phyloP scores from a whole-genome alignment of 1,140 invertebrate species.

The Episyrphus balteatus region DNA sequence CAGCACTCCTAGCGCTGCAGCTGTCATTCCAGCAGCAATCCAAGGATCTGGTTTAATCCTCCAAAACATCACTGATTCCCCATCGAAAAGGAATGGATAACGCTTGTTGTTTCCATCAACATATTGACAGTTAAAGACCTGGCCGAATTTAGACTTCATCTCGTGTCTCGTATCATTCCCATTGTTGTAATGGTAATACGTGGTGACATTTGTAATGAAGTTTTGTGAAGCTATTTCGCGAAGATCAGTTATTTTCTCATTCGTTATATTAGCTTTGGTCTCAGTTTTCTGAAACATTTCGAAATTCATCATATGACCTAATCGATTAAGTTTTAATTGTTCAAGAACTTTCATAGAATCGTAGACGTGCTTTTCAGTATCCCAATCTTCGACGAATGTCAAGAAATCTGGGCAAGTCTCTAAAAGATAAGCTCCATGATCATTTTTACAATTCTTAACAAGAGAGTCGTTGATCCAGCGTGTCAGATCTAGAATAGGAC shows the following conservation, averaged over 20 bases:
- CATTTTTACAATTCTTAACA: constrained; percentile 25
- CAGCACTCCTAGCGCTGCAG: constrained; percentile 38
- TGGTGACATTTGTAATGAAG: constrained; percentile 29
- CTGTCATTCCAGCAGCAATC: constrained; percentile 40
- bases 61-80: constrained; percentile 35
- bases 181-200: constrained; percentile 31
- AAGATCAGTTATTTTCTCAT: constrained; percentile 15
- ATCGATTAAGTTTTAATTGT: constrained; percentile 21
- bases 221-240: constrained; percentile 30
- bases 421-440: constrained; percentile 19
- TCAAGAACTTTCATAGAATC: constrained; percentile 14
- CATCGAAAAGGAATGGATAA: constrained; percentile 31
- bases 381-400: constrained; percentile 31
- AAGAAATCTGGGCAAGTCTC: constrained; percentile 29
- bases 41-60: constrained; percentile 38
- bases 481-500: constrained; percentile 22
- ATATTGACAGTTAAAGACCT: constrained; percentile 33
- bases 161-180: constrained; percentile 27
- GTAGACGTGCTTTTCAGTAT: constrained; percentile 16
- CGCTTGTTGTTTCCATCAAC: constrained; percentile 25
- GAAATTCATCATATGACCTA: constrained; percentile 23
- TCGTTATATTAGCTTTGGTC: neutral
- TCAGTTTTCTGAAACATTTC: constrained; percentile 30
- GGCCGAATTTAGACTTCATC: constrained; percentile 29
- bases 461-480: constrained; percentile 27